Evolutionary conservation across 2,797 vertebrate species (phyloP).

Genomic region (Neosilurus mollespiculum): DNA sequence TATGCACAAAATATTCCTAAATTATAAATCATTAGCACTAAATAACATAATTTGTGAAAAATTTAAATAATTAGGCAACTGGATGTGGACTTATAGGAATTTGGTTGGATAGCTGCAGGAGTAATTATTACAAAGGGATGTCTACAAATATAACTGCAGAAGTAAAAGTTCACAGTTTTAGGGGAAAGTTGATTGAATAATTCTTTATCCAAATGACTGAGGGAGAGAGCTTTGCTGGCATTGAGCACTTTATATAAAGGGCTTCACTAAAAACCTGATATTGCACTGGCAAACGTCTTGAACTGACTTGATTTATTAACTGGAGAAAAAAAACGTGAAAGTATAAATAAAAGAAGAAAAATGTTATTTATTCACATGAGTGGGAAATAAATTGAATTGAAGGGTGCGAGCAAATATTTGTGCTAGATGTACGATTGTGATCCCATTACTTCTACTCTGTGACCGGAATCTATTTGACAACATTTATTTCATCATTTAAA

Average conservation of each 20-base stretch:
- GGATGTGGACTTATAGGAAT: no score
- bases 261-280: neutral
- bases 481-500: neutral
- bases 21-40: neutral
- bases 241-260: slow-evolving; percentile 13
- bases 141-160: no score
- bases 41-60: neutral
- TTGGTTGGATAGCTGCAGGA: no score
- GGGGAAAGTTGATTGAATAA: neutral
- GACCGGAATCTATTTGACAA: neutral
- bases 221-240: neutral
- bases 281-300: neutral
- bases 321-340: neutral
- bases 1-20: neutral
- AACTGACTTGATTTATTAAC: neutral
- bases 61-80: no score
- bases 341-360: neutral
- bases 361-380: neutral
- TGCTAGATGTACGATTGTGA: neutral
- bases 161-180: neutral
- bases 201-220: neutral
- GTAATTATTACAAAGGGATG: no score
- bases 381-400: neutral
- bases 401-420: neutral
- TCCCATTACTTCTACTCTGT: neutral